Evolutionary conservation across 2,888 invertebrate species (phyloP).

Genomic region (Callyntrura guangdongensis): DNA sequence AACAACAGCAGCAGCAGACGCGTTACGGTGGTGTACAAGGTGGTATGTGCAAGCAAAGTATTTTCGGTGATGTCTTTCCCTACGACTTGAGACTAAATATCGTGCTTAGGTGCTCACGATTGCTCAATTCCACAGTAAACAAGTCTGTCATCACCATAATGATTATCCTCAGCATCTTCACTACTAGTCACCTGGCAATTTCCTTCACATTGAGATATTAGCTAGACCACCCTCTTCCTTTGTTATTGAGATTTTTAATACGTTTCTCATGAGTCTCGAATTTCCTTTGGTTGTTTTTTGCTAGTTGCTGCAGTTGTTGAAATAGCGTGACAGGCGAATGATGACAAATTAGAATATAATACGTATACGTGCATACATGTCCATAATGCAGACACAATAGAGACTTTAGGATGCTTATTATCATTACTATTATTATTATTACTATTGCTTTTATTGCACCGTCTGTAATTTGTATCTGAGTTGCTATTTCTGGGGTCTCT

Average conservation of each 20-base stretch:
- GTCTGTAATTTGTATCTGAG: neutral
- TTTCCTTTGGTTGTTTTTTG: slow-evolving; percentile 52
- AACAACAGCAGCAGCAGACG: too few species aligned
- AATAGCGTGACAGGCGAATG: slow-evolving; percentile 70
- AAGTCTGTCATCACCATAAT: slow-evolving; percentile 22
- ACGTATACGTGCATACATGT: slow-evolving; percentile 4
- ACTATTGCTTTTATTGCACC: neutral
- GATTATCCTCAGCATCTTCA: neutral
- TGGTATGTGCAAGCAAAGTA: slow-evolving; percentile 1
- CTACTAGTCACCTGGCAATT: slow-evolving; percentile 31
- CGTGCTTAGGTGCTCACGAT: slow-evolving; percentile 72
- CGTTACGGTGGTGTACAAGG: neutral
- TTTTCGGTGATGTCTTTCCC: neutral
- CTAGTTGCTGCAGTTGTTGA: slow-evolving; percentile 46
- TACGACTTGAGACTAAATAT: neutral
- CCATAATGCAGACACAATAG: slow-evolving; percentile 5
- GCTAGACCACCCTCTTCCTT: slow-evolving; percentile 59
- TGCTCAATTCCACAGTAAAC: slow-evolving; percentile 70
- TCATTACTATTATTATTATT: slow-evolving; percentile 2
- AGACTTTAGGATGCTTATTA: slow-evolving; percentile 17
- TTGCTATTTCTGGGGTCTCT: neutral
- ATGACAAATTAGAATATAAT: slow-evolving; percentile 75
- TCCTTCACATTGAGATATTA: slow-evolving; percentile 51
- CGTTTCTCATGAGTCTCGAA: slow-evolving; percentile 67
- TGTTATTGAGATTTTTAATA: slow-evolving; percentile 71